Evolutionary conservation across 2,113 vertebrate genomes (phyloP).

Genomic region (Callocephalon fimbriatum): DNA sequence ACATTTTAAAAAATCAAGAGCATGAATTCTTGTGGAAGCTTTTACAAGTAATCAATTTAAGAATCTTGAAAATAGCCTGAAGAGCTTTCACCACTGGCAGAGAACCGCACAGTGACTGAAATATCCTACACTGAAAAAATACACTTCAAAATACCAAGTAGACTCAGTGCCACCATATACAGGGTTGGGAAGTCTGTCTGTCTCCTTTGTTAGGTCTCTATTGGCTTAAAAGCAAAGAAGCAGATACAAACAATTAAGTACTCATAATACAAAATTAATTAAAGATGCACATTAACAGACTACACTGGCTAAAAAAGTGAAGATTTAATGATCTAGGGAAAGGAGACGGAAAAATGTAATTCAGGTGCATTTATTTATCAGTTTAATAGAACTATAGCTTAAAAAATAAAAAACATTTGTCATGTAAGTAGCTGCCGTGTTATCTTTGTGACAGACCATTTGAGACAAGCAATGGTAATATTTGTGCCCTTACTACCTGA

Average conservation of each 20-base stretch:
- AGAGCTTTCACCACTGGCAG: not conserved
- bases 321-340: not conserved
- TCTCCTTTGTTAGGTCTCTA: not conserved
- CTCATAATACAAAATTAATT: not conserved
- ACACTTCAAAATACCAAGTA: not conserved
- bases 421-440: slow-evolving; percentile 52
- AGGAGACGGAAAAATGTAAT: not conserved
- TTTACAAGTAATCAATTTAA: not conserved
- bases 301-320: not conserved
- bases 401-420: slow-evolving; percentile 29
- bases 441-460: slow-evolving; percentile 64
- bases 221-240: not conserved
- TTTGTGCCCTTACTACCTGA: slow-evolving; percentile 47
- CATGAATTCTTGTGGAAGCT: not conserved
- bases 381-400: slow-evolving; percentile 18
- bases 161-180: fast-evolving
- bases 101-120: not conserved
- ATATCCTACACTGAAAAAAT: not conserved
- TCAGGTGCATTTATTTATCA: not conserved
- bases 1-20: not conserved
- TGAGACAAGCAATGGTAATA: slow-evolving; percentile 46
- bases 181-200: not conserved
- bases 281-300: not conserved
- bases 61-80: not conserved
- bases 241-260: not conserved